A percentile compares a stretch with the other conserved stretches of the same genome.
These are phyloP conservation scores for Coleophora deauratella DNA, from an alignment of 2,888 invertebrate genomes.

Conservation along the genomic window DNA sequence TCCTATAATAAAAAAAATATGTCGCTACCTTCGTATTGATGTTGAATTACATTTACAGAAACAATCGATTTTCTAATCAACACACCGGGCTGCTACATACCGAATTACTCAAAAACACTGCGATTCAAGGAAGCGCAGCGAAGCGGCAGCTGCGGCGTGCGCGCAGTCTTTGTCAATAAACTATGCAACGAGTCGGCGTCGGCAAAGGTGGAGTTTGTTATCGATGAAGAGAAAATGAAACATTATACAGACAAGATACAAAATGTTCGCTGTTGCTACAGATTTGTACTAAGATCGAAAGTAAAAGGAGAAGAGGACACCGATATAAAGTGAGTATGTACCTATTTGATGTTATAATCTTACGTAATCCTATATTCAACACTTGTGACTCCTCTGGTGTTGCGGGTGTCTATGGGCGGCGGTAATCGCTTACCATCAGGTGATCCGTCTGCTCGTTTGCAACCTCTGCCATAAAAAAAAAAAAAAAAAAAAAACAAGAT, in stretches of 20 bases:
- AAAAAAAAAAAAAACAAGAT: too few relatives aligned
- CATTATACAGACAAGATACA: conserved; percentile 16
- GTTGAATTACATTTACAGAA: conserved; percentile 13
- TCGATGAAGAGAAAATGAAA: conserved; percentile 25
- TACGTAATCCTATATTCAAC: too few relatives aligned
- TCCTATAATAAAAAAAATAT: too few relatives aligned
- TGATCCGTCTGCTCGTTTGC: too few relatives aligned
- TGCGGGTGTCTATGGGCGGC: too few relatives aligned
- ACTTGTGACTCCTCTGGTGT: too few relatives aligned
- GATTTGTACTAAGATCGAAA: conserved; percentile 26
- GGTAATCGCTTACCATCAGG: too few relatives aligned
- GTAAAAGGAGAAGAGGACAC: conserved; percentile 23
- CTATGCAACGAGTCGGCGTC: conserved; percentile 13
- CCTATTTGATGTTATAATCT: too few relatives aligned
- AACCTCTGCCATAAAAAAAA: too few relatives aligned
- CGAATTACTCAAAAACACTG: conserved; percentile 34
- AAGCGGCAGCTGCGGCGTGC: conserved; percentile 26
- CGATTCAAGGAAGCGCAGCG: conserved; percentile 20
- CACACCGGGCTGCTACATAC: conserved; percentile 43
- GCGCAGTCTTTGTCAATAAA: conserved; percentile 32
- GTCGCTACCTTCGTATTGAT: too few relatives aligned
- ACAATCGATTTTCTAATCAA: conserved; percentile 31
- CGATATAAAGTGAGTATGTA: conserved; percentile 27
- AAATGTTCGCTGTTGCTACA: conserved; percentile 33
- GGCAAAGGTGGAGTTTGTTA: conserved; percentile 5